phyloP scores from a whole-genome alignment of 2,797 vertebrate species.

The Syngnathus rostellatus region DNA sequence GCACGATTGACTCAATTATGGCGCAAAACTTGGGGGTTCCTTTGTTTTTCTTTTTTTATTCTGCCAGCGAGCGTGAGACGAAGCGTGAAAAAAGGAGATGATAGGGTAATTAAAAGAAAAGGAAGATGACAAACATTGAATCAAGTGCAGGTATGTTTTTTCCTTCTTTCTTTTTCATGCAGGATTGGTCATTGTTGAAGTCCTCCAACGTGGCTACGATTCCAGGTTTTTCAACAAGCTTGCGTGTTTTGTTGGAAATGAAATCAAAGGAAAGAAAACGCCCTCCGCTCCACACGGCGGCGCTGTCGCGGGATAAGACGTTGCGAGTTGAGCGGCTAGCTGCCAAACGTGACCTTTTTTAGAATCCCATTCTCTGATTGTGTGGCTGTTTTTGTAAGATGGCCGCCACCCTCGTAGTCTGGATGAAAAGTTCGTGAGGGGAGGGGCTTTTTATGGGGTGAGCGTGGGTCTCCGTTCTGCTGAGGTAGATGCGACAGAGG shows the following conservation, averaged over 20 bases:
- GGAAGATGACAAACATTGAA: constrained; percentile 60
- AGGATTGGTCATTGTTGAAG: constrained; percentile 64
- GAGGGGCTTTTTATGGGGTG: background rate
- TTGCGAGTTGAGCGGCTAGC: constrained; percentile 74
- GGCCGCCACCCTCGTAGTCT: constrained; percentile 25
- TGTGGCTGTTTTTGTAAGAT: constrained; percentile 26
- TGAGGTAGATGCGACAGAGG: constrained; percentile 61
- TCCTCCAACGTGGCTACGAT: constrained; percentile 49
- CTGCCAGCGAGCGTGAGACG: constrained; percentile 31
- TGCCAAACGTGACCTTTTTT: constrained; percentile 76
- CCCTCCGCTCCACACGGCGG: constrained; percentile 69
- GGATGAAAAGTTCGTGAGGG: background rate
- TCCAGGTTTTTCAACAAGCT: constrained; percentile 75
- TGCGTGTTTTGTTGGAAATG: constrained; percentile 65
- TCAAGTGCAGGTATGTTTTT: constrained; percentile 76
- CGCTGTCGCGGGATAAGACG: constrained; percentile 65
- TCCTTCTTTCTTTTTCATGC: constrained; percentile 6
- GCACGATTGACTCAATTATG: constrained; percentile 61
- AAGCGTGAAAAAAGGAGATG: background rate
- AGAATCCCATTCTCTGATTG: constrained; percentile 60
- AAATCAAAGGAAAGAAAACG: constrained; percentile 68
- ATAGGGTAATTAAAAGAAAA: background rate
- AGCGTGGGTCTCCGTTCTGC: constrained; percentile 40
- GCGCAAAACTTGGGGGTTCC: background rate
- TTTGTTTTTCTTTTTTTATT: background rate